Conservation (phyloP, 2,797 vertebrate genomes). For the Mycteria americana region DNA sequence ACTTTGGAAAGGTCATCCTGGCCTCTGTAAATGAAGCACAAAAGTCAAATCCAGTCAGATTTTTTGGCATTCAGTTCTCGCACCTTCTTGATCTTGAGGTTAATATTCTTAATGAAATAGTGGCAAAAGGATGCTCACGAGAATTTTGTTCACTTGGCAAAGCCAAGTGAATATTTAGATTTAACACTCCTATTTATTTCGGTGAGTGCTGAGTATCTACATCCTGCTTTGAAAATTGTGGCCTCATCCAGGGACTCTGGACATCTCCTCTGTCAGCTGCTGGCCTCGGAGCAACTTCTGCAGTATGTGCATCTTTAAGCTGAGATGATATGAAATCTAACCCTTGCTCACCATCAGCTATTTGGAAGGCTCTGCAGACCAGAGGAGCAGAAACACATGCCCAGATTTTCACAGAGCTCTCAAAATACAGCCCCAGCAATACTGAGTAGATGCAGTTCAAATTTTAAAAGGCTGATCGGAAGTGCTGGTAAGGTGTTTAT, state of each 20-base stretch:
- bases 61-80: neutral
- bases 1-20: neutral
- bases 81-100: neutral
- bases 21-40: neutral
- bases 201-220: neutral
- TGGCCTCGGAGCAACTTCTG: neutral
- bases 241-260: neutral
- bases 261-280: neutral
- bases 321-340: neutral
- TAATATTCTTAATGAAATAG: neutral
- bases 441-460: fast-evolving
- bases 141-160: neutral
- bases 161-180: neutral
- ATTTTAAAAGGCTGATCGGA: neutral
- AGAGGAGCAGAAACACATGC: neutral
- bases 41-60: neutral
- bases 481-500: neutral
- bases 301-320: neutral
- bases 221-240: neutral
- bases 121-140: neutral
- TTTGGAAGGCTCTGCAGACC: neutral
- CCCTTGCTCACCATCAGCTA: fast-evolving
- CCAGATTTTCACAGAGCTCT: neutral
- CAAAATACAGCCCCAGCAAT: neutral
- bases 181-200: neutral